phyloP scores from a whole-genome alignment of 1,140 invertebrate species.

The Luehdorfia chinensis region DNA sequence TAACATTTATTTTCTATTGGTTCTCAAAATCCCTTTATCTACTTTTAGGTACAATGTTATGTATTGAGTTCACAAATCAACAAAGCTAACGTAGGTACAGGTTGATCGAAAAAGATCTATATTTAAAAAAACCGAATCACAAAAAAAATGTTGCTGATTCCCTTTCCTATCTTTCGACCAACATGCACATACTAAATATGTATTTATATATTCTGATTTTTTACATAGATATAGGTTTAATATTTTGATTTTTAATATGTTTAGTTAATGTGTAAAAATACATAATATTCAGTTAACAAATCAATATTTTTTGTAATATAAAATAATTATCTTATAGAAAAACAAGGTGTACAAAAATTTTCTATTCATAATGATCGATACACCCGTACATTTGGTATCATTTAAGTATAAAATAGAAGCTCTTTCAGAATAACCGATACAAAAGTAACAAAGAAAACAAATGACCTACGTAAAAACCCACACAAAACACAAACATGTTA shows the following conservation, averaged over 20 bases:
- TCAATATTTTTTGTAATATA: constrained; percentile 69
- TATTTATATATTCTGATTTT: constrained; percentile 66
- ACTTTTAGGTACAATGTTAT: constrained; percentile 70
- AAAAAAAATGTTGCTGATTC: constrained; percentile 18
- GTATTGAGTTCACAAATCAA: constrained; percentile 67
- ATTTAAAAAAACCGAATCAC: constrained; percentile 16
- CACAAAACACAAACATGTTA: constrained; percentile 27
- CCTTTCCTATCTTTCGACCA: constrained; percentile 32
- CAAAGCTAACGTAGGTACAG: constrained; percentile 54
- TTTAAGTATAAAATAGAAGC: constrained; percentile 65
- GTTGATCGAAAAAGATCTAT: constrained; percentile 36
- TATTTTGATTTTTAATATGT: constrained; percentile 65
- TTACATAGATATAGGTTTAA: constrained; percentile 62
- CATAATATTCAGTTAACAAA: constrained; percentile 64
- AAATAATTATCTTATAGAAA: constrained; percentile 69
- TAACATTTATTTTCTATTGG: constrained; percentile 75
- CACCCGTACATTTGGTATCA: constrained; percentile 41
- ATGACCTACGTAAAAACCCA: constrained; percentile 26
- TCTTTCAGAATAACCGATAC: constrained; percentile 51
- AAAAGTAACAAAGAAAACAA: constrained; percentile 31
- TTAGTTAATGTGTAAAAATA: constrained; percentile 74
- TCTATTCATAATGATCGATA: constrained; percentile 40
- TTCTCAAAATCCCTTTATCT: constrained; percentile 60
- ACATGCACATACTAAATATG: constrained; percentile 55
- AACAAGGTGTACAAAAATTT: constrained; percentile 68